Evolutionary conservation across 1,140 invertebrate genomes (phyloP).

Genomic region (Rhagoletis pomonella): DNA sequence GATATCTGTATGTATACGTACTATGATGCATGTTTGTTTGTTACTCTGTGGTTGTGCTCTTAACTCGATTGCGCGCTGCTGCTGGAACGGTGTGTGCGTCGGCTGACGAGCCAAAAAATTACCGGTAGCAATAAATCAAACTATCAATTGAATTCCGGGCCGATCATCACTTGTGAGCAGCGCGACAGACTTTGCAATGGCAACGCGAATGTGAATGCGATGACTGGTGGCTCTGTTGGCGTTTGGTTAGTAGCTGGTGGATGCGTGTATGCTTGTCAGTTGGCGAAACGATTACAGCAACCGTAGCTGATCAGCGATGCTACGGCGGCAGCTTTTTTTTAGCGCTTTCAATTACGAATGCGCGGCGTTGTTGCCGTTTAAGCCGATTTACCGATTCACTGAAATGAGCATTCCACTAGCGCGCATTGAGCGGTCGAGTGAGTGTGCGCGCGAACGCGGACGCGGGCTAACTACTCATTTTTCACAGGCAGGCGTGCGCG

Average conservation of each 20-base stretch:
- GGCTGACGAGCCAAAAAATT: conserved; percentile 62
- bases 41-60: too few species aligned
- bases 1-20: background rate
- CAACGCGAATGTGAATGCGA: background rate
- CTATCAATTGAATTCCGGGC: conserved; percentile 74
- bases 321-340: background rate
- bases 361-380: conserved; percentile 57
- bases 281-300: conserved; percentile 47
- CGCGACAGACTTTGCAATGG: conserved; percentile 54
- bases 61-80: background rate
- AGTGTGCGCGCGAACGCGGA: background rate
- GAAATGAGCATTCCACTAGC: conserved; percentile 54
- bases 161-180: conserved; percentile 70
- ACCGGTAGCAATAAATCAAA: conserved; percentile 74
- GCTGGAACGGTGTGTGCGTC: background rate
- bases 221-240: background rate
- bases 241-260: background rate
- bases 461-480: background rate
- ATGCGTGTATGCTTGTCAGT: conserved; percentile 51
- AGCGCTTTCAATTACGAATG: background rate
- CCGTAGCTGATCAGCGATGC: conserved; percentile 18
- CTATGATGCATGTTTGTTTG: background rate
- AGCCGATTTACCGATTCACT: conserved; percentile 73
- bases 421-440: background rate
- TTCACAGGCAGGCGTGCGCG: conserved; percentile 62